phyloP scores from a whole-genome alignment of 1,140 invertebrate species.

The Archivesica marissinica region DNA sequence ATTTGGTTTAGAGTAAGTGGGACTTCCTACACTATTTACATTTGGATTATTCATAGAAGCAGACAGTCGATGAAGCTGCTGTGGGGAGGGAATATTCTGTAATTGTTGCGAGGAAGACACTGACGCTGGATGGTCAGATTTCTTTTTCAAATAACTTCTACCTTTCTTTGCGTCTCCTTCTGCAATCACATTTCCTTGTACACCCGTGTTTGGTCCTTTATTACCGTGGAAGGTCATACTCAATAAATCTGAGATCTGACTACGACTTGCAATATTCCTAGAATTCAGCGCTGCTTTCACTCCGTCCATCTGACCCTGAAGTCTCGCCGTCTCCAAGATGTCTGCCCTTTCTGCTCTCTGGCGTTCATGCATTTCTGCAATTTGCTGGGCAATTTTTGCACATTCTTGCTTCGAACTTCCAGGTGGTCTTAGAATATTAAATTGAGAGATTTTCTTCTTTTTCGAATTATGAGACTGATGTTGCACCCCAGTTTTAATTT shows the following conservation, averaged over 20 bases:
- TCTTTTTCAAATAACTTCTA: conserved; percentile 18
- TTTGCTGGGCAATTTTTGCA: conserved; percentile 61
- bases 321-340: conserved; percentile 10
- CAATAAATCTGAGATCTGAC: conserved; percentile 48
- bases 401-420: conserved; percentile 49
- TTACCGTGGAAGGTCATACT: conserved; percentile 44
- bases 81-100: neutral
- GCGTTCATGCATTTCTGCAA: conserved; percentile 50
- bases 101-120: neutral
- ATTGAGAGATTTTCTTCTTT: neutral
- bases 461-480: neutral
- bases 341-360: conserved; percentile 47
- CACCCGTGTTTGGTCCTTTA: conserved; percentile 5
- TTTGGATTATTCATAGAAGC: neutral
- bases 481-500: neutral
- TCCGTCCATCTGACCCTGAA: conserved; percentile 43
- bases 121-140: neutral
- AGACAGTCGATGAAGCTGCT: neutral
- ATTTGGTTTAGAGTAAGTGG: neutral
- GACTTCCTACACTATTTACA: neutral
- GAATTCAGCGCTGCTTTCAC: conserved; percentile 22
- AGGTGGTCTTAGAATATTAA: conserved; percentile 52
- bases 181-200: neutral
- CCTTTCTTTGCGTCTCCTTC: neutral
- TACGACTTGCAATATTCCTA: conserved; percentile 40